Evolutionary conservation across 2,888 invertebrate species (phyloP), one percentile per base, ranked within the genome.

Genomic region (Machimus rusticus): DNA sequence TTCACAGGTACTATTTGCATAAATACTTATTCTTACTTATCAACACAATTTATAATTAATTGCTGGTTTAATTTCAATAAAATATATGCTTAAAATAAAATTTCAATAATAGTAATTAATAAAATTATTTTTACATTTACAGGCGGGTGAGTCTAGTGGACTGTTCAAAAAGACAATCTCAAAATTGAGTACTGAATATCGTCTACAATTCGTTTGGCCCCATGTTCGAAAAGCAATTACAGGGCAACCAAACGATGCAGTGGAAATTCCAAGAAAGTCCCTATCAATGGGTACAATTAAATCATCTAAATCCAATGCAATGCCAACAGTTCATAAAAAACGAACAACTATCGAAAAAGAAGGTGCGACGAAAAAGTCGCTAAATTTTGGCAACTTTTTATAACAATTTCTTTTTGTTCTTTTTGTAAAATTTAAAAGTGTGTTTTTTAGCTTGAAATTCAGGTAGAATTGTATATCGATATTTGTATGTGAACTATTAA

Each of bases 141-240:
- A 94, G 90, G 94, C 95, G 90, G 93, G 93, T 93, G 93, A 95
- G 91, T 95, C 95, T 89, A 92, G 95, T 91, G 96, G 96, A 90
- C 95, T 96, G 92, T 94, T 95, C 91, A 94, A 95, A 93, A 94
- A 96, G 94, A 94, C 95, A 93, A 94, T 96, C 93, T 94, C 95
- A 91, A 95, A 95, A 93, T 95, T 95, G 93, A 95, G 96, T 94
- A 97, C 97, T 90, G 97, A 97, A 94, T 97, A 97, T 94, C 95
- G 96, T 91, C 95, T 97, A 93, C 97, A 97, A 94, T 97, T 97
- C 94, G 97, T 97, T 90, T 97, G 97, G 97, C 97, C 97, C 89
- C 93, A 94, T 92, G 93, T 92, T 91, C 92, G 92, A 90, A 92
- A 91, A 91, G 88, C 89, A 88, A 91, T 92, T 90, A 92, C 91